Percentiles rank a stretch among this genome's conserved stretches.
Conservation (phyloP, 2,888 invertebrate species). For the Drosophila anomalata region DNA sequence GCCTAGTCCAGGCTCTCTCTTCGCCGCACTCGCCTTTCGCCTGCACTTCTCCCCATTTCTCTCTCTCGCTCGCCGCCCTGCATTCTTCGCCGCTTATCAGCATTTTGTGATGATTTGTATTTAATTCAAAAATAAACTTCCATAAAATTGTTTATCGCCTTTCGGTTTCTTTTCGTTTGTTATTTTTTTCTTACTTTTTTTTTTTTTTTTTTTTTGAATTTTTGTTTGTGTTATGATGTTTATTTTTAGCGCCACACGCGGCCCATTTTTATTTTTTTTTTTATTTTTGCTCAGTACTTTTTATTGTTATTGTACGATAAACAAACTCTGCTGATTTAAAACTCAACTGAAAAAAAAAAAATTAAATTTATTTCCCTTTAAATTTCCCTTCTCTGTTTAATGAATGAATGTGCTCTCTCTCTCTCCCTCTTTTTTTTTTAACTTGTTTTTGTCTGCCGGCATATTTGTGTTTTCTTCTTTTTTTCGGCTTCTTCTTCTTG, state of each 20-base stretch:
- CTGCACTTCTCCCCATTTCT: slow-evolving; percentile 13
- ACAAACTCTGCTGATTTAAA: slow-evolving; percentile 46
- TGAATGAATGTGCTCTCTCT: slow-evolving; percentile 38
- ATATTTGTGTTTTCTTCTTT: slow-evolving; percentile 39
- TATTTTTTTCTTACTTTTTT: slow-evolving; percentile 30
- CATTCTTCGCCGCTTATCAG: slow-evolving; percentile 35
- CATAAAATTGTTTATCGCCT: slow-evolving; percentile 42
- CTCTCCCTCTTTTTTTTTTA: slow-evolving; percentile 21
- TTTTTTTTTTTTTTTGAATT: background rate
- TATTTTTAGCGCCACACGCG: slow-evolving; percentile 68
- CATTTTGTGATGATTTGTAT: slow-evolving; percentile 22
- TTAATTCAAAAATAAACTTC: slow-evolving; percentile 42
- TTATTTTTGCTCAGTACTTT: slow-evolving; percentile 18
- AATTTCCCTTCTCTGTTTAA: slow-evolving; percentile 40
- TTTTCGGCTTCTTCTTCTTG: slow-evolving; percentile 33
- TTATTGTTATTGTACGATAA: slow-evolving; percentile 48
- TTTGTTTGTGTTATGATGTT: slow-evolving; percentile 34
- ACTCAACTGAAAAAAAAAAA: slow-evolving; percentile 2
- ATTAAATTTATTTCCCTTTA: slow-evolving; percentile 39
- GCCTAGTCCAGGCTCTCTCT: slow-evolving; percentile 17
- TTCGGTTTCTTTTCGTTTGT: slow-evolving; percentile 19
- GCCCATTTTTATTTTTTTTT: slow-evolving; percentile 39
- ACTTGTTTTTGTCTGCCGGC: slow-evolving; percentile 47
- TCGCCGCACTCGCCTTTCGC: background rate
- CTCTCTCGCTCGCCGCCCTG: background rate